phyloP scores from a whole-genome alignment of 2,113 vertebrate genomes.

The Elanoides forficatus region DNA sequence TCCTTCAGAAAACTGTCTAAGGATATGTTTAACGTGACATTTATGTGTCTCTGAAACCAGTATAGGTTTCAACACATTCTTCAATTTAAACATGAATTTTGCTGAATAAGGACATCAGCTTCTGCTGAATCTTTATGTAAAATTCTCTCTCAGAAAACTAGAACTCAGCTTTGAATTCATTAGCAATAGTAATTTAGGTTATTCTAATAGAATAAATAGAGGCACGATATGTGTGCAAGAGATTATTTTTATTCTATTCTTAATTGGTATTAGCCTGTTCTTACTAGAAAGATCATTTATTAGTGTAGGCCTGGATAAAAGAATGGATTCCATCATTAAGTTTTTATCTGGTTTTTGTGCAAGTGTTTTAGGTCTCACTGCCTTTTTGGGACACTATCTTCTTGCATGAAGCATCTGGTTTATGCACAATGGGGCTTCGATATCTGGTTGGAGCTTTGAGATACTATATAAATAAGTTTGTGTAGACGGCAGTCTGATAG shows the following conservation, averaged over 20 bases:
- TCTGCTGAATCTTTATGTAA: neutral
- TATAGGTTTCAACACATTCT: neutral
- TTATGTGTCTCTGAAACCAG: neutral
- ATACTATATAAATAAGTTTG: neutral
- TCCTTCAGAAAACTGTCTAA: neutral
- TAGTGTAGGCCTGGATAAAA: neutral
- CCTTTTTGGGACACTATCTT: neutral
- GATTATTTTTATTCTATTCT: neutral
- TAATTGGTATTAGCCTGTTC: constrained; percentile 6
- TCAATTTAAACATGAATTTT: neutral
- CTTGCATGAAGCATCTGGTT: neutral
- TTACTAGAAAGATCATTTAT: neutral
- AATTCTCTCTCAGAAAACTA: neutral
- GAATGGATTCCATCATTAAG: neutral
- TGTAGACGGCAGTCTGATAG: neutral
- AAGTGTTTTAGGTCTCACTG: neutral
- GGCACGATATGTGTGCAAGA: neutral
- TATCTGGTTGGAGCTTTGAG: neutral
- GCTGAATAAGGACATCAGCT: neutral
- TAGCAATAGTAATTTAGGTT: neutral
- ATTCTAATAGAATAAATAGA: neutral
- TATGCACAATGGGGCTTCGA: neutral
- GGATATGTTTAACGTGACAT: neutral
- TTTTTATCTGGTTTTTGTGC: neutral
- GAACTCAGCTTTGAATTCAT: constrained; percentile 15